These are phyloP conservation scores for Steatornis caripensis DNA, from an alignment of 2,113 vertebrate species.

Conservation along the genomic window DNA sequence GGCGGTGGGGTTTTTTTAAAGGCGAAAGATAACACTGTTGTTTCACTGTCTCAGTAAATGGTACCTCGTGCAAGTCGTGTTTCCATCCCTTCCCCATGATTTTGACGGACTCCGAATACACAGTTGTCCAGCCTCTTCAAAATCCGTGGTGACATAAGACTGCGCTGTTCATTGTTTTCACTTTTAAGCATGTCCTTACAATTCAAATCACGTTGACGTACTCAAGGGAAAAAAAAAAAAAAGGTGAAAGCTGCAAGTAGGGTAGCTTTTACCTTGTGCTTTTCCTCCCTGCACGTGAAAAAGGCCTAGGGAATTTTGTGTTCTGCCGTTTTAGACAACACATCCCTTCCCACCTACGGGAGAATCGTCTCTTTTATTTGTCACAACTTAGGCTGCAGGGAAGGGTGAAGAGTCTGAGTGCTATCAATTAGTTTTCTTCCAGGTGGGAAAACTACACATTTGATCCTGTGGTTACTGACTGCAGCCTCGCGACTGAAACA, in stretches of 20 bases:
- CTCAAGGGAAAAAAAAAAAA: neutral
- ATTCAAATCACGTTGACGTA: neutral
- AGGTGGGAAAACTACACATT: neutral
- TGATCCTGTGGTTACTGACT: neutral
- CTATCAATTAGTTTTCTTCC: neutral
- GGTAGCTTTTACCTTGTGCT: neutral
- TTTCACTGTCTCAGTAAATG: neutral
- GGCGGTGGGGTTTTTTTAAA: neutral
- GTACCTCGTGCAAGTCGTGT: neutral
- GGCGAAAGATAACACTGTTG: neutral
- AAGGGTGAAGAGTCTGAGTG: neutral
- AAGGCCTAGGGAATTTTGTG: neutral
- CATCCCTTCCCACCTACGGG: neutral
- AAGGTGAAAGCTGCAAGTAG: neutral
- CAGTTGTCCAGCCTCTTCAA: neutral
- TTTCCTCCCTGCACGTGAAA: neutral
- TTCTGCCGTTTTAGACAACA: neutral
- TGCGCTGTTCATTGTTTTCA: neutral
- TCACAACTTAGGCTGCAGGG: neutral
- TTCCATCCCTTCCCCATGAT: neutral
- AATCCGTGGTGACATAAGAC: neutral
- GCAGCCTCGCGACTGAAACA: neutral
- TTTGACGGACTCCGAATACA: neutral
- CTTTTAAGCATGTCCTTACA: neutral
- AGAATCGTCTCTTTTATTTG: neutral